Base-by-base conservation (phyloP, 2,113 vertebrate species). In the Gymnogyps californianus region DNA sequence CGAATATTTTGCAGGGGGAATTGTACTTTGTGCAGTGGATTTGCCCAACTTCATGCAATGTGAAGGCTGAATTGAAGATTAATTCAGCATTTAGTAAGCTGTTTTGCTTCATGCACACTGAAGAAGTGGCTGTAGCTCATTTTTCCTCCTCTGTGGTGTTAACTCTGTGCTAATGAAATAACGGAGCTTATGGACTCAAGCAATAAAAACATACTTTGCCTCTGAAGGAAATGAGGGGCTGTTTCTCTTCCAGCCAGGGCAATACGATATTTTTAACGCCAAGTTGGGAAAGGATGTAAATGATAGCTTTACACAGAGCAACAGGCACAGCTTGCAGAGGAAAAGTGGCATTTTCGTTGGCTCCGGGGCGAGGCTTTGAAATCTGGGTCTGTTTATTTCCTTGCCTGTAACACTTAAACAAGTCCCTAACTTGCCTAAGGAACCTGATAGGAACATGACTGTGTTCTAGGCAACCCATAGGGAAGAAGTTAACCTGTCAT, bases 331-430 rank as follows among this genome's bases (percentile, higher is more conserved):
- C 82, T 82, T 93, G 75, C 42, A 20, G 51, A 65, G 75, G 54
- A 67, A 62, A 88, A 74, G 76, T 72, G 34, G 59, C 18, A 13
- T 93, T 95, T 96, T 94, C 2, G 2, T 70, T 96, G 82, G 92
- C 71, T 87, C 31, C 1, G 1, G 62, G 54, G 58, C 0, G 2
- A 90, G 75, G 67, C 84, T 95, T 97, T 95, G 93, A 92, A 97
- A 90, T 77, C 62, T 66, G 58, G 12, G 36, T 85, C 75, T 94
- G 47, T 91, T 86, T 94, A 82, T 87, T 93, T 95, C 85, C 64
- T 88, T 58, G 75, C 58, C 36, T 90, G 12, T 72, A 72, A 66
- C 40, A 80, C 44, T 88, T 90, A 46, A 84, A 70, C 64, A 92
- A 9, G 5, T 74, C 51, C 40, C 28, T 91, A n/a, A 70, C 76